phyloP scores from a whole-genome alignment of 2,113 vertebrate genomes.

The Agelaius tricolor region DNA sequence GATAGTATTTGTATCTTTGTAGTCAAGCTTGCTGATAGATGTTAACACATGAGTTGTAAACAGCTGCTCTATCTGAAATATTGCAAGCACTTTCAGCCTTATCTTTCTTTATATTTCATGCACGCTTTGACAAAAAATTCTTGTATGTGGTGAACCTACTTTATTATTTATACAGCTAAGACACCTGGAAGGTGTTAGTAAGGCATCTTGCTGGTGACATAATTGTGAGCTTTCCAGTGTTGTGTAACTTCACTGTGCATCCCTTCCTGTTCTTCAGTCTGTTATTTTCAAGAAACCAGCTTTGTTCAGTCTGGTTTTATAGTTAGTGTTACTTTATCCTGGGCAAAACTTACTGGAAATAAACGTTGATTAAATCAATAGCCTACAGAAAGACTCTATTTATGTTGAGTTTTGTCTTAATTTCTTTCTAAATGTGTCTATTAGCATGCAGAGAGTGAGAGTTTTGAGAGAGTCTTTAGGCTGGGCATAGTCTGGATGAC shows the following conservation, averaged over 20 bases:
- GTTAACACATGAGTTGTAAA: background rate
- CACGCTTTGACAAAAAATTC: background rate
- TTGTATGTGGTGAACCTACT: background rate
- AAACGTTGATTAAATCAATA: background rate
- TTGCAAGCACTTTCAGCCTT: background rate
- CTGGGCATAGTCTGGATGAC: background rate
- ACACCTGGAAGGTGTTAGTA: background rate
- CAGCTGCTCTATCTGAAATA: background rate
- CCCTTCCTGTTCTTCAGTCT: background rate
- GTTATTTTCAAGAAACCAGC: slow-evolving; percentile 21
- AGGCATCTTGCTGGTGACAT: background rate
- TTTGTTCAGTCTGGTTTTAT: background rate
- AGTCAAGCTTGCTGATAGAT: background rate
- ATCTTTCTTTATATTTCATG: background rate
- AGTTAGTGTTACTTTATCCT: slow-evolving; percentile 33
- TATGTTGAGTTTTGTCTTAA: background rate
- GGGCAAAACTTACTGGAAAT: slow-evolving; percentile 18
- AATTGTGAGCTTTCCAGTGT: background rate
- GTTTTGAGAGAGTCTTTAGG: background rate
- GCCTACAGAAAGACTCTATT: background rate
- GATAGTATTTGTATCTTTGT: background rate
- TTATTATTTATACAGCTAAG: background rate
- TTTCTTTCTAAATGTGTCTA: background rate
- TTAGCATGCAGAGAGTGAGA: background rate
- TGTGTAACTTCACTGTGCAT: background rate